Evolutionary conservation across 1,140 invertebrate species (phyloP).

Genomic region (Meteorus sp.): DNA sequence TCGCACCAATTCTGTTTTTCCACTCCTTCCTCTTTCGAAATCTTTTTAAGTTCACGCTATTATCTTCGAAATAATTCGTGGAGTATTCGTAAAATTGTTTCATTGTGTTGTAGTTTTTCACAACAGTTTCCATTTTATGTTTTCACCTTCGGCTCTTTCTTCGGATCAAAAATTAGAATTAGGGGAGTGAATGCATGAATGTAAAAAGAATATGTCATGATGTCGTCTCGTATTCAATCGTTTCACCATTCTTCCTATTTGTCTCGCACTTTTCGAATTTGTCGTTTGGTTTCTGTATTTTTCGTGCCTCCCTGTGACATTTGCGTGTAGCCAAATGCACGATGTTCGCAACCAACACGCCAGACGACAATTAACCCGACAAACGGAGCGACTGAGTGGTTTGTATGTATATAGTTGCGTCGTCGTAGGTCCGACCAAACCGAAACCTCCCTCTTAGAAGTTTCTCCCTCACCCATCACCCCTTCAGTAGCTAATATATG

Average conservation of each 20-base stretch:
- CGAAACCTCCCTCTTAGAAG: conserved; percentile 9
- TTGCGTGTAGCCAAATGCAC: conserved; percentile 31
- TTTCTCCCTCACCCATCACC: conserved; percentile 14
- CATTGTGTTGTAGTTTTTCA: too few relatives aligned
- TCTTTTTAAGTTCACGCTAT: too few relatives aligned
- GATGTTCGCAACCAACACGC: conserved; percentile 44
- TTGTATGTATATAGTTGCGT: conserved; percentile 32
- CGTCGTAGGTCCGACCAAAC: conserved; percentile 19
- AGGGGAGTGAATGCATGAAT: too few relatives aligned
- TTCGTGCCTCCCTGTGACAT: conserved; percentile 35
- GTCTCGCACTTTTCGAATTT: conserved; percentile 5
- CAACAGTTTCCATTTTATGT: too few relatives aligned
- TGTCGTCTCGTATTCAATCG: too few relatives aligned
- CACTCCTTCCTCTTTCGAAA: too few relatives aligned
- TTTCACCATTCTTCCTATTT: conserved; percentile 12
- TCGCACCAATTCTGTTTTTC: too few relatives aligned
- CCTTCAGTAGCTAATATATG: conserved; percentile 18
- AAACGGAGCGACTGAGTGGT: conserved; percentile 45
- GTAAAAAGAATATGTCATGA: too few relatives aligned
- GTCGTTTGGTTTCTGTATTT: conserved; percentile 18
- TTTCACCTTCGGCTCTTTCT: too few relatives aligned
- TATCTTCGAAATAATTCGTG: too few relatives aligned
- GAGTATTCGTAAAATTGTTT: too few relatives aligned
- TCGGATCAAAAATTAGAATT: too few relatives aligned
- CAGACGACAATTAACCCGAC: conserved; percentile 56